phyloP scores from a whole-genome alignment of 2,113 vertebrate species.

The Tachuris rubrigastra region DNA sequence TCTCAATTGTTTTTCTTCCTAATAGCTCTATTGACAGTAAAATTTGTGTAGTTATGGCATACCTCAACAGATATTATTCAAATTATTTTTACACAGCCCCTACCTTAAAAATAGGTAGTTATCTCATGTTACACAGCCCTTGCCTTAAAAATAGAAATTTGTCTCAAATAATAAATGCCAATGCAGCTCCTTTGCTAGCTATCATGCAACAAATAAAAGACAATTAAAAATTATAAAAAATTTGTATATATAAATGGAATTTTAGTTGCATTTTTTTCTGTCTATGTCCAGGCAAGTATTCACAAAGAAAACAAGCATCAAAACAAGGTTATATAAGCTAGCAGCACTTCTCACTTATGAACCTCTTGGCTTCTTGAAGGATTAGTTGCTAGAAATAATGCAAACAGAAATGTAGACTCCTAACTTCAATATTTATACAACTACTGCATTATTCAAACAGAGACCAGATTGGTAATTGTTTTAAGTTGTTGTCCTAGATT shows the following conservation, averaged over 20 bases:
- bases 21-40: background rate
- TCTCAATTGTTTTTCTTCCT: slow-evolving; percentile 6
- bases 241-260: background rate
- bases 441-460: slow-evolving; percentile 3
- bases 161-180: background rate
- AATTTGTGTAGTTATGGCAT: background rate
- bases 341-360: background rate
- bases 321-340: background rate
- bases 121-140: background rate
- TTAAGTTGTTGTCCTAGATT: background rate
- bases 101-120: background rate
- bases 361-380: background rate
- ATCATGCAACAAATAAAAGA: background rate
- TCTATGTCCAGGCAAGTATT: background rate
- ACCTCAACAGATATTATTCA: background rate
- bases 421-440: slow-evolving; percentile 19
- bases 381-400: background rate
- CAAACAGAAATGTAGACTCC: background rate
- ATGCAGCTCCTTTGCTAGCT: background rate
- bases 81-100: background rate
- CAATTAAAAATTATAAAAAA: background rate
- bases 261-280: background rate
- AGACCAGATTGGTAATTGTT: background rate
- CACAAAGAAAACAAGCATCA: slow-evolving; percentile 1
- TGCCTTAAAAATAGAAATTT: background rate